A percentile compares a stretch with the other conserved stretches of the same genome.
phyloP scores from a whole-genome alignment of 2,113 vertebrate species.

The Cacatua alba region DNA sequence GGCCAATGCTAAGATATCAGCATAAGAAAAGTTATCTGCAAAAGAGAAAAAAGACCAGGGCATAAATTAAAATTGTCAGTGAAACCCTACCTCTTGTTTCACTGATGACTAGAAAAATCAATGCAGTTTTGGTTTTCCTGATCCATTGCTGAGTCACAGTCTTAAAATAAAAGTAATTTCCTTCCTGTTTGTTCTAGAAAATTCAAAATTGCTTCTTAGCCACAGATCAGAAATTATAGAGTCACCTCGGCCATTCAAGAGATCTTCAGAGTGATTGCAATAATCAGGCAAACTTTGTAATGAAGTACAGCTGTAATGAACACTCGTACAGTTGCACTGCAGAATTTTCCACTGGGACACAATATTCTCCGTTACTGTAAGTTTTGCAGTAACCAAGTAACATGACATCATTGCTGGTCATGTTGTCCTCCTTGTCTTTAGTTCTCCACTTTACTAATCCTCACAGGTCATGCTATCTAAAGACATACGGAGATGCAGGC shows the following conservation, averaged over 20 bases:
- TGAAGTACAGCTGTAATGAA: constrained; percentile 37
- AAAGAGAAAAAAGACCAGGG: neutral
- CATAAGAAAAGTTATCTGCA: neutral
- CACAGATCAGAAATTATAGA: constrained; percentile 15
- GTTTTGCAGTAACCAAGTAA: neutral
- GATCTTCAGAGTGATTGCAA: constrained; percentile 39
- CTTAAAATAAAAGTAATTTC: constrained; percentile 51
- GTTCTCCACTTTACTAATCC: neutral
- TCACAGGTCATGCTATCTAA: neutral
- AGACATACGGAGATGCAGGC: rapidly evolving
- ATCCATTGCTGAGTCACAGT: constrained; percentile 41
- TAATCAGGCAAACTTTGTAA: constrained; percentile 45
- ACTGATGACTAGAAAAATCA: constrained; percentile 14
- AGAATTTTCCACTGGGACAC: neutral
- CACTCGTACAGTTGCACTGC: neutral
- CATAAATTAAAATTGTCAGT: neutral
- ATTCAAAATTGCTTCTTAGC: constrained; percentile 44
- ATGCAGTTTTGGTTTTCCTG: constrained; percentile 14
- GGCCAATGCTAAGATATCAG: neutral
- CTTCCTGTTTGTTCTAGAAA: constrained; percentile 48
- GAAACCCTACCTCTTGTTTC: neutral
- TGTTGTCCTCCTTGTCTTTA: neutral
- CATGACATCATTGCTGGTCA: neutral
- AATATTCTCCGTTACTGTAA: neutral
- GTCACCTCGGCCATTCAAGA: constrained; percentile 38